A percentile compares a stretch with the other conserved stretches of the same genome.
phyloP scores from a whole-genome alignment of 2,888 invertebrate species.

The Meghimatium bilineatum region DNA sequence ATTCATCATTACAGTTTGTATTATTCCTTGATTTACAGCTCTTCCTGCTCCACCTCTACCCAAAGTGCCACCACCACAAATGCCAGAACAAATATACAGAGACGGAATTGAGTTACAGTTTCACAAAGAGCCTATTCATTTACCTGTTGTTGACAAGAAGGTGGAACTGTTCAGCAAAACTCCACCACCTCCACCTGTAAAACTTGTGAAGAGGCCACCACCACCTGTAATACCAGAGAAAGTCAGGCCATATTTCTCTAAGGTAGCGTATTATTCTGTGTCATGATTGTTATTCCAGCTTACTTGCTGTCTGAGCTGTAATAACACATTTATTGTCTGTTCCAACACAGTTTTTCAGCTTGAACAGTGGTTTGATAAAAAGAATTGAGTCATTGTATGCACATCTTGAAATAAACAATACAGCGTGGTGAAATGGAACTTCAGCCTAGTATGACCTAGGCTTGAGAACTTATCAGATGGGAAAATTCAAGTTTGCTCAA shows the following conservation, averaged over 20 bases:
- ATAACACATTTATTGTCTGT: neutral
- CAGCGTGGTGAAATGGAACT: too few species aligned
- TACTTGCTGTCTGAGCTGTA: too few species aligned
- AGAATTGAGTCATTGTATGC: too few species aligned
- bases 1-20: too few species aligned
- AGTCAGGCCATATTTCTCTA: slow-evolving; percentile 39
- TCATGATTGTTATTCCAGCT: neutral
- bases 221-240: slow-evolving; percentile 31
- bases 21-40: neutral
- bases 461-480: too few species aligned
- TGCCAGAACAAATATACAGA: slow-evolving; percentile 30
- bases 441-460: too few species aligned
- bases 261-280: slow-evolving; percentile 26
- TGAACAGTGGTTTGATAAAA: too few species aligned
- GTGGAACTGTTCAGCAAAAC: slow-evolving; percentile 32
- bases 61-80: slow-evolving; percentile 43
- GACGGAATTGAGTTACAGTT: slow-evolving; percentile 39
- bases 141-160: slow-evolving; percentile 19
- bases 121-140: neutral
- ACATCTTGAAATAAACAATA: too few species aligned
- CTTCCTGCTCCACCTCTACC: slow-evolving; percentile 43
- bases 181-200: slow-evolving; percentile 39
- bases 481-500: too few species aligned
- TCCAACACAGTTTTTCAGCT: neutral
- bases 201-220: slow-evolving; percentile 38